phyloP scores from a whole-genome alignment of 2,888 invertebrate genomes.

The Cryptocephalus primarius region DNA sequence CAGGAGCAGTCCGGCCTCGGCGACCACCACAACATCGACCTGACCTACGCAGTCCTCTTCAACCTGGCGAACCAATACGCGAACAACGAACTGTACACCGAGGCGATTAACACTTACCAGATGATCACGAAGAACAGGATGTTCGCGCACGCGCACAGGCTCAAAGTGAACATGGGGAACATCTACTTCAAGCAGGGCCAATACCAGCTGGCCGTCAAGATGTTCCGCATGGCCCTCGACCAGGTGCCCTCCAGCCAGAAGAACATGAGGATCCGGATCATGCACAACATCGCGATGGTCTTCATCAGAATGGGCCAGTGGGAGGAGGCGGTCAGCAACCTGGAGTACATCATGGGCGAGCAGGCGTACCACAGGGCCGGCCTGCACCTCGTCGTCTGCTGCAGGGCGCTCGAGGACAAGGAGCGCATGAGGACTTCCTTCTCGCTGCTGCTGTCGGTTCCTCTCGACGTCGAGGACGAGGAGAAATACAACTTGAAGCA shows the following conservation, averaged over 20 bases:
- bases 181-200: conserved; percentile 92
- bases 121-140: conserved; percentile 87
- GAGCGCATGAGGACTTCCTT: conserved; percentile 93
- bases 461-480: conserved; percentile 71
- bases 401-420: conserved; percentile 79
- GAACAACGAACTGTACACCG: conserved; percentile 87
- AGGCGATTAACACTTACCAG: conserved; percentile 92
- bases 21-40: conserved; percentile 87
- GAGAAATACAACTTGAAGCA: conserved; percentile 50
- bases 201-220: conserved; percentile 89
- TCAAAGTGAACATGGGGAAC: conserved; percentile 97
- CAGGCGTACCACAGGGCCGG: conserved; percentile 67
- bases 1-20: conserved; percentile 85
- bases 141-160: conserved; percentile 84
- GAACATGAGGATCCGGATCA: conserved; percentile 75
- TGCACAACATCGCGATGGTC: conserved; percentile 93
- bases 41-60: conserved; percentile 91
- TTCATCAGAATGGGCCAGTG: conserved; percentile 95
- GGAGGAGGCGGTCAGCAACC: conserved; percentile 90
- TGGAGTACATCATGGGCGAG: conserved; percentile 97
- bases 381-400: conserved; percentile 80
- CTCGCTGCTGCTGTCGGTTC: conserved; percentile 78
- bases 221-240: conserved; percentile 97
- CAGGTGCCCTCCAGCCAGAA: conserved; percentile 90
- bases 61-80: conserved; percentile 94